phyloP scores from a whole-genome alignment of 2,113 vertebrate genomes.

The Eretmochelys imbricata region DNA sequence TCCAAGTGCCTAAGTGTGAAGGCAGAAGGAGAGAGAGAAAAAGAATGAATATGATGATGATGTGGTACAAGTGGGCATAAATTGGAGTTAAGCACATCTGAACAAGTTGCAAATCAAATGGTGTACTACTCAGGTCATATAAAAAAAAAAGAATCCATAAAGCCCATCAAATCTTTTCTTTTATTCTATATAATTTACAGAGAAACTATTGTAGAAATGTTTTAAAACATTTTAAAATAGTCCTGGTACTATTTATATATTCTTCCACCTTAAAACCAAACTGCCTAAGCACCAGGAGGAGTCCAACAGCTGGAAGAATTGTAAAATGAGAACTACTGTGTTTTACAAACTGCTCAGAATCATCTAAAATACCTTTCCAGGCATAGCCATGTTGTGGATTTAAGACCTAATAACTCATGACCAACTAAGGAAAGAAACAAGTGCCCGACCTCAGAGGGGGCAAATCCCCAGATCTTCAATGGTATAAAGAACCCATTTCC shows the following conservation, averaged over 20 bases:
- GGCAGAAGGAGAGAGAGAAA: background rate
- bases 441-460: background rate
- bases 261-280: accelerated
- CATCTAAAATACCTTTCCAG: background rate
- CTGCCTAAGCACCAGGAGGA: background rate
- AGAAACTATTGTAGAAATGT: background rate
- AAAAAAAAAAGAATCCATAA: background rate
- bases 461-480: background rate
- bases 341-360: background rate
- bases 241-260: background rate
- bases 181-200: background rate
- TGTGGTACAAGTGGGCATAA: background rate
- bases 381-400: accelerated
- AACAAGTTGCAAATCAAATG: background rate
- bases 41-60: background rate
- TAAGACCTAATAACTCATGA: background rate
- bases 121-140: background rate
- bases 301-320: background rate
- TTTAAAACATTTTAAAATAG: background rate
- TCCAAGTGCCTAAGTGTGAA: background rate
- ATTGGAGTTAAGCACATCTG: background rate
- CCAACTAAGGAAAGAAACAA: background rate
- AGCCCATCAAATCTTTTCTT: background rate
- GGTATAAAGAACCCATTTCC: background rate
- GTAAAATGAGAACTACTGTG: background rate